These are phyloP conservation scores for Zaprionus ornatus DNA, from an alignment of 1,140 invertebrate species.

Conservation along the genomic window DNA sequence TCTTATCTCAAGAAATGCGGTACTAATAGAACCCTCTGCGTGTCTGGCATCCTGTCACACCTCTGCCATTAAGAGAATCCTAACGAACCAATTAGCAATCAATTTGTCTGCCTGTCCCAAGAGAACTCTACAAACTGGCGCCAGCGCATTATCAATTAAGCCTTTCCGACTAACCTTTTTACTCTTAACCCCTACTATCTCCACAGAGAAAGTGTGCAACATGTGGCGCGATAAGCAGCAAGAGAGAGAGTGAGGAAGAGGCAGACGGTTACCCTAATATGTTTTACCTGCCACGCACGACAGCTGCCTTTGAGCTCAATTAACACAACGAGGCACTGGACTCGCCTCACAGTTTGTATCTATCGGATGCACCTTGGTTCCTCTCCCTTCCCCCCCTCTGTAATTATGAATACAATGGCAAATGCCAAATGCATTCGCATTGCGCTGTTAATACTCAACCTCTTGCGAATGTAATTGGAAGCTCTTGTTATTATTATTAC, in stretches of 20 bases:
- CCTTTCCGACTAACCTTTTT: constrained; percentile 43
- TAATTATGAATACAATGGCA: constrained; percentile 76
- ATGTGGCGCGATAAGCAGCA: constrained; percentile 29
- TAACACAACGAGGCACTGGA: constrained; percentile 48
- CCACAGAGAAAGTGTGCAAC: constrained; percentile 48
- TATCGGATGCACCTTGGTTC: constrained; percentile 13
- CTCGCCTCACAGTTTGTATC: constrained; percentile 23
- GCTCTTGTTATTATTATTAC: constrained; percentile 31
- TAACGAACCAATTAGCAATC: constrained; percentile 68
- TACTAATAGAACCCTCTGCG: not conserved
- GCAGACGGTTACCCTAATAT: not conserved
- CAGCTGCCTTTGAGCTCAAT: constrained; percentile 43
- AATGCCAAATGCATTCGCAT: constrained; percentile 71
- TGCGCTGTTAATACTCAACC: constrained; percentile 62
- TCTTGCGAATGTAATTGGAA: constrained; percentile 65
- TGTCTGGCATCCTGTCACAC: constrained; percentile 34
- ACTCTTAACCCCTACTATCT: constrained; percentile 8
- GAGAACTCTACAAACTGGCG: constrained; percentile 47
- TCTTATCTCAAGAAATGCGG: not conserved
- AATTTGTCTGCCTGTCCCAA: constrained; percentile 60
- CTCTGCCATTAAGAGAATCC: constrained; percentile 23
- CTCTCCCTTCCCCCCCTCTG: not conserved
- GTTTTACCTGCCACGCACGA: constrained; percentile 1
- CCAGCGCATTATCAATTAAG: constrained; percentile 69
- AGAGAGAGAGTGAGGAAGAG: not conserved